These are phyloP conservation scores for Silurus aristotelis DNA, from an alignment of 2,797 vertebrate genomes.

Conservation along the genomic window DNA sequence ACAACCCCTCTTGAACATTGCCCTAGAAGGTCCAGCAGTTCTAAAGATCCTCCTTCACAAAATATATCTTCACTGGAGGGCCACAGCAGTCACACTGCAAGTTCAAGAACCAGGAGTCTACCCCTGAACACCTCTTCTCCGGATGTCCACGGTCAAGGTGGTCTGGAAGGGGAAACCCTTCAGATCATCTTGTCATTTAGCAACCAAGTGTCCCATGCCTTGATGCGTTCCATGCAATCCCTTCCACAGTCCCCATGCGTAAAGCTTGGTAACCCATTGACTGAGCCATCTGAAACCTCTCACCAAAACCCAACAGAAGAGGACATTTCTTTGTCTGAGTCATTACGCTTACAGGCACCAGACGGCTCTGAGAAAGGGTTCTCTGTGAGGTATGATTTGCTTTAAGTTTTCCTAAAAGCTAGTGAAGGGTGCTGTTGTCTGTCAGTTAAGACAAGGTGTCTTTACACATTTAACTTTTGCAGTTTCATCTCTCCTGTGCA, in stretches of 20 bases:
- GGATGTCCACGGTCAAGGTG: constrained; percentile 62
- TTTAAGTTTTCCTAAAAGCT: constrained; percentile 1
- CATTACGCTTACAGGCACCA: not conserved
- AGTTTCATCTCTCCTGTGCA: not conserved
- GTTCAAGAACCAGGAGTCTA: constrained; percentile 77
- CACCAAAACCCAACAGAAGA: constrained; percentile 55
- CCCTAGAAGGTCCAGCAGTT: constrained; percentile 54
- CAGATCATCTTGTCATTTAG: constrained; percentile 87
- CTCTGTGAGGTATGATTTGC: constrained; percentile 84
- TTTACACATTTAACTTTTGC: constrained; percentile 1
- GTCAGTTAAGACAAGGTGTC: constrained; percentile 1
- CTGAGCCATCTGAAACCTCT: constrained; percentile 51
- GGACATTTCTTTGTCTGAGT: constrained; percentile 46
- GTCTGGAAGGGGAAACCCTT: constrained; percentile 67
- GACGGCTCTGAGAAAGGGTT: constrained; percentile 78
- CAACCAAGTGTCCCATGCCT: constrained; percentile 85
- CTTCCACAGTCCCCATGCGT: constrained; percentile 67
- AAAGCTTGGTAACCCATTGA: constrained; percentile 59
- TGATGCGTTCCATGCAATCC: constrained; percentile 85
- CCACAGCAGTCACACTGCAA: constrained; percentile 46
- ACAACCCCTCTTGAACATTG: constrained; percentile 17
- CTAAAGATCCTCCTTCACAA: constrained; percentile 43
- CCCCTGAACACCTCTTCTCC: constrained; percentile 68
- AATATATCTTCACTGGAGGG: constrained; percentile 44
- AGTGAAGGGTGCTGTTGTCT: constrained; percentile 22